Conservation (phyloP, 2,888 invertebrate species). For the Parasteatoda lunata region DNA sequence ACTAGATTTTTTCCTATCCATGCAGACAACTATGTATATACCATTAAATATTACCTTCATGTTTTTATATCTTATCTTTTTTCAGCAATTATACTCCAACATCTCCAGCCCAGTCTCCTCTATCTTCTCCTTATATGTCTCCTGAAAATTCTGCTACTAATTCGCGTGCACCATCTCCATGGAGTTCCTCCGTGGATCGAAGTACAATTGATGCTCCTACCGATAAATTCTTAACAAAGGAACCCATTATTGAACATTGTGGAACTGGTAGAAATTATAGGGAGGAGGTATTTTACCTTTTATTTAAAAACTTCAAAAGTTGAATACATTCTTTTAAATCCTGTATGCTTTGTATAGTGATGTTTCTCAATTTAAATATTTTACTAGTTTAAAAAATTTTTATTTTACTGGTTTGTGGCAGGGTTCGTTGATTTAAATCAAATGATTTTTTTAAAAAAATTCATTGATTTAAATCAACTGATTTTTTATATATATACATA, state of each 20-base stretch:
- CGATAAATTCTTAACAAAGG: constrained; percentile 58
- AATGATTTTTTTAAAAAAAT: no score
- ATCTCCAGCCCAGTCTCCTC: constrained; percentile 63
- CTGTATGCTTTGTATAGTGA: not conserved
- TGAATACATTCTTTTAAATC: not conserved
- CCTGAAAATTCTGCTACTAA: constrained; percentile 64
- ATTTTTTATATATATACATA: no score
- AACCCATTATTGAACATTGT: constrained; percentile 52
- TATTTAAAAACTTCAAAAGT: not conserved
- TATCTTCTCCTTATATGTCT: constrained; percentile 66
- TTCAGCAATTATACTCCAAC: not conserved
- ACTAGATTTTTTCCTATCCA: no score
- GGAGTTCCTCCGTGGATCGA: constrained; percentile 28
- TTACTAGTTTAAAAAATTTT: no score
- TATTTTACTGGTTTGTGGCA: no score
- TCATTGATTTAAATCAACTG: no score
- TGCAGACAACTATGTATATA: no score
- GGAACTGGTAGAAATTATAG: constrained; percentile 43
- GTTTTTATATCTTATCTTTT: no score
- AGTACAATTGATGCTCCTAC: not conserved
- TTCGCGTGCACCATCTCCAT: constrained; percentile 65
- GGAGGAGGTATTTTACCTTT: constrained; percentile 51
- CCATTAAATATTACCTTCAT: no score
- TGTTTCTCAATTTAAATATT: not conserved
- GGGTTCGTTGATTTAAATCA: no score